Evolutionary conservation across 1,140 invertebrate species (phyloP).

Genomic region (Hyles euphorbiae): DNA sequence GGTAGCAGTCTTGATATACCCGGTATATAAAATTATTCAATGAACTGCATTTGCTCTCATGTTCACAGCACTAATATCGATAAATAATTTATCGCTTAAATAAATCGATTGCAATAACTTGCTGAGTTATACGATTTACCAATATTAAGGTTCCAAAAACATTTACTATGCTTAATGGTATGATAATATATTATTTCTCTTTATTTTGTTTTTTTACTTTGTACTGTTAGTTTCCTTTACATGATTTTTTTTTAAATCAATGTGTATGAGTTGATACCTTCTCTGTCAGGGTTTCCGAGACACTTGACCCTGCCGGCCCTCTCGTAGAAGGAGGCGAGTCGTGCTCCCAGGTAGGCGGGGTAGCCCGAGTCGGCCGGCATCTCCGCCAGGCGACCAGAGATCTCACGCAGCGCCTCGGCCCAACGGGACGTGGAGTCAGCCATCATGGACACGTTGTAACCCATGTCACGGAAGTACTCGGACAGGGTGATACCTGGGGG

Average conservation of each 20-base stretch:
- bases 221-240: no score
- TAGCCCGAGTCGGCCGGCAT: constrained; percentile 99
- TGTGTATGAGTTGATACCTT: constrained; percentile 71
- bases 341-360: constrained; percentile 98
- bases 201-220: no score
- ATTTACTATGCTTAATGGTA: no score
- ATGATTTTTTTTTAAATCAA: background rate
- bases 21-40: no score
- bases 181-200: no score
- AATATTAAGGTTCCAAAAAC: no score
- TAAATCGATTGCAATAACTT: no score
- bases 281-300: constrained; percentile 97
- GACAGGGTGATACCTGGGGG: constrained; percentile 94
- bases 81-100: no score
- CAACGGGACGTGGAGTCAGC: constrained; percentile 99
- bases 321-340: constrained; percentile 99
- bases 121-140: no score
- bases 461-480: constrained; percentile 99
- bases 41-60: no score
- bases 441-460: constrained; percentile 99
- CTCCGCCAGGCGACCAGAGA: constrained; percentile 99
- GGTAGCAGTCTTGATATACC: no score
- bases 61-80: no score
- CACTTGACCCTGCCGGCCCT: constrained; percentile 98
- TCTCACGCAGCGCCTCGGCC: constrained; percentile 99